Percentiles rank a stretch among this genome's conserved stretches.
Evolutionary conservation across 2,888 invertebrate genomes (phyloP).

Genomic region (Lasioglossum zephyrum): DNA sequence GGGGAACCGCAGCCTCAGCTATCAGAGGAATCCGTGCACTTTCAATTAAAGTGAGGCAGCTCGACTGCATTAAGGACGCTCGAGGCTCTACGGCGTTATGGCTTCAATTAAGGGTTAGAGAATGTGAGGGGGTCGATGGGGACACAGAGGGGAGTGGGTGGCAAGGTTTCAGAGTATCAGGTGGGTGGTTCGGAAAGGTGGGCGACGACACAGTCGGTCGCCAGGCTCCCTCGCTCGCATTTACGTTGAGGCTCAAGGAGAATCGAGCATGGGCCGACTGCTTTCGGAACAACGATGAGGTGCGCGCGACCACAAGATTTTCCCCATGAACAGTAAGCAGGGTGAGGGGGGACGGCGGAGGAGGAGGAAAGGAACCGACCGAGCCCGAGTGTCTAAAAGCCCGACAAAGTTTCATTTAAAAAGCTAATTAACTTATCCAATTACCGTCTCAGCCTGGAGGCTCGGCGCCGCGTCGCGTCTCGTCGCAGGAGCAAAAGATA

Average conservation of each 20-base stretch:
- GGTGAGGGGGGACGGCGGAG: slow-evolving; percentile 6
- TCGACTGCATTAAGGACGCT: slow-evolving; percentile 66
- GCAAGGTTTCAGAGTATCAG: background rate
- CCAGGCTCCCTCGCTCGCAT: background rate
- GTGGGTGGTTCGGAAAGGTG: background rate
- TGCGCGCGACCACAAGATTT: slow-evolving; percentile 29
- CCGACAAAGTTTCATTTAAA: slow-evolving; percentile 77
- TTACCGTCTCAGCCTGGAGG: slow-evolving; percentile 67
- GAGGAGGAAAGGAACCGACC: slow-evolving; percentile 34
- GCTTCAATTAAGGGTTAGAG: slow-evolving; percentile 68
- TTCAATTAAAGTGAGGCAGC: slow-evolving; percentile 74
- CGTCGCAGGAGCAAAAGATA: slow-evolving; percentile 1
- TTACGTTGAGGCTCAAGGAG: background rate
- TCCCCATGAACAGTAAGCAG: background rate
- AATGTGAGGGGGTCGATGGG: slow-evolving; percentile 26
- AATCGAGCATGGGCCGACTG: background rate
- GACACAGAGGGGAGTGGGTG: background rate
- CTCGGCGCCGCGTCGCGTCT: slow-evolving; percentile 14
- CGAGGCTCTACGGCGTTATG: slow-evolving; percentile 60
- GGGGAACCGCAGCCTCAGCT: slow-evolving; percentile 51
- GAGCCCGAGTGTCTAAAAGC: slow-evolving; percentile 65
- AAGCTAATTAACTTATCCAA: slow-evolving; percentile 80
- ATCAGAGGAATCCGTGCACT: slow-evolving; percentile 71
- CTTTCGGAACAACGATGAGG: background rate
- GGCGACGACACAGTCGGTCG: background rate